Conservation (phyloP, 2,888 invertebrate species). For the Dryococelus australis region DNA sequence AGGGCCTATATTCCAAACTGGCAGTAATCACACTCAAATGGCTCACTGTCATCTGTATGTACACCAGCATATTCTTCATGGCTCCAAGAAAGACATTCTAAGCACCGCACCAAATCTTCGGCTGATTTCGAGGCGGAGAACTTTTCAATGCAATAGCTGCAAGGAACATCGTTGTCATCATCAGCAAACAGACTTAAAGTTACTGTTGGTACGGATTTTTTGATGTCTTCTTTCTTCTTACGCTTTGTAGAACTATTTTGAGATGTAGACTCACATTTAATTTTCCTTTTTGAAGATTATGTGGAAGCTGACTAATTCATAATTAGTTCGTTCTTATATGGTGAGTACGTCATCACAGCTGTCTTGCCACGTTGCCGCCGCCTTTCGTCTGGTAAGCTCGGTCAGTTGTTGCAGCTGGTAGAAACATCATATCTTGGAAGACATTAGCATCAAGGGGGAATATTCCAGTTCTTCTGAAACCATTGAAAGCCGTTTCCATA, state of each 20-base stretch:
- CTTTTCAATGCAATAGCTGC: conserved; percentile 25
- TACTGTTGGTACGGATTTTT: conserved; percentile 5
- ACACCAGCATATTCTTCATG: conserved; percentile 30
- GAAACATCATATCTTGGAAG: conserved; percentile 13
- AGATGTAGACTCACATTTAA: not conserved
- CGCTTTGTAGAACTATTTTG: not conserved
- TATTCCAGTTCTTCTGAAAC: conserved; percentile 45
- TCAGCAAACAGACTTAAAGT: not conserved
- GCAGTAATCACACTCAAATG: conserved; percentile 1
- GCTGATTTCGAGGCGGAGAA: conserved; percentile 28
- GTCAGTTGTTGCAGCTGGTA: conserved; percentile 2
- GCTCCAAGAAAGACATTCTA: not conserved
- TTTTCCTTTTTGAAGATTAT: conserved; percentile 21
- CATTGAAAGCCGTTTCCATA: conserved; percentile 43
- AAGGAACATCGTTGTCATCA: conserved; percentile 27
- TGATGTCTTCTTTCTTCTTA: too few relatives aligned
- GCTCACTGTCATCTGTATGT: not conserved
- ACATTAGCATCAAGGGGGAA: conserved; percentile 44
- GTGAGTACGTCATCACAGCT: not conserved
- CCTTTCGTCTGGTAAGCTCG: not conserved
- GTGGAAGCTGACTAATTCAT: not conserved
- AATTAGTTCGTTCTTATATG: conserved; percentile 31
- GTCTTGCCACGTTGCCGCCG: not conserved
- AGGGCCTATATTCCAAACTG: not conserved
- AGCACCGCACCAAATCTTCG: conserved; percentile 12